Evolutionary conservation across 2,797 vertebrate species (phyloP), one percentile per base, ranked within the genome.

Genomic region (Bradypodion ventrale): DNA sequence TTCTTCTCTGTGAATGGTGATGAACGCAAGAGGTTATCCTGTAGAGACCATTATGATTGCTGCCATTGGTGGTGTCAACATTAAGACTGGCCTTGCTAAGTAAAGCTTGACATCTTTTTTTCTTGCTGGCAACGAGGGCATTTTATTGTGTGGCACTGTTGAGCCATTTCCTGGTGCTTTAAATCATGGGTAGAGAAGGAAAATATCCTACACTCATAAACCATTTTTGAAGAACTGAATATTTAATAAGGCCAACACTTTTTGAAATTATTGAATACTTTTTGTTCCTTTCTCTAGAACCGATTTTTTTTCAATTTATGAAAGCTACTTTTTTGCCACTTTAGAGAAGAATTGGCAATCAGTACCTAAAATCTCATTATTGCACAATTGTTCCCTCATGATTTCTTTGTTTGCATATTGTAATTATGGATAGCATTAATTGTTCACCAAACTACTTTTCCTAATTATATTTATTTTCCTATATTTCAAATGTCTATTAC

Each of bases 401-500:
- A 62, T 80, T 92, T 91, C 83, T 90, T 91, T 92, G 70, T 94
- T 93, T 94, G 80, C 69, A 46, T 87, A 85, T 86, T 91, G 85
- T 87, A 93, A 85, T 89, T 29, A 89, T 79, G 69, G 80, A 91
- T 89, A 91, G 52, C 42, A 78, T 89, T 92, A 90, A 91, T 89
- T 91, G 80, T 86, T 92, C 75, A 76, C 25, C n/a, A 91, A 93
- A 89, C 87, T 82, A 86, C 52, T 62, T 89, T 94, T 91, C 77
- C 29, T 89, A 59, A 82, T 73, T 40, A 10, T 85, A 84, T 84
- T 74, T 87, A 81, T 93, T 87, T 93, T 91, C 40, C 84, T 88
- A 32, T 88, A 89, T 88, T 90, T 94, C 66, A 90, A 85, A 88
- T 44, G 59, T 23, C 3, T 77, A 65, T 88, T 87, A 75, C 83